A percentile compares a stretch with the other conserved stretches of the same genome.
These are phyloP conservation scores for Aythya fuligula DNA, from an alignment of 2,797 vertebrate species.

Conservation along the genomic window DNA sequence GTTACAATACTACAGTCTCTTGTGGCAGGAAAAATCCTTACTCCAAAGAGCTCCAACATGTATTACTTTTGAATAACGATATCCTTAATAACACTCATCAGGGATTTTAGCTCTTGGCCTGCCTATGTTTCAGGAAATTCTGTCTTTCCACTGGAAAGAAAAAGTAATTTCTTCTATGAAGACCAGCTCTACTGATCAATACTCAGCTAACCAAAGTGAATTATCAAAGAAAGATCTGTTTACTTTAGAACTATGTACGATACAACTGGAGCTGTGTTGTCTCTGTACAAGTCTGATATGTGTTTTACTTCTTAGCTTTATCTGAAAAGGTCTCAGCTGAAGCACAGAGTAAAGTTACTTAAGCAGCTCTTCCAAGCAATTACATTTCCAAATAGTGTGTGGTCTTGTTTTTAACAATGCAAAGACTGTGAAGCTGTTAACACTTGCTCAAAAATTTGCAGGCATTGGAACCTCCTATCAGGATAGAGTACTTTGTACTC, in stretches of 20 bases:
- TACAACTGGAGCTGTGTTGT: neutral
- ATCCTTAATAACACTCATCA: neutral
- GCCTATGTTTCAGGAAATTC: constrained; percentile 14
- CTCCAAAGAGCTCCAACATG: neutral
- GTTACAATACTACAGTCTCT: neutral
- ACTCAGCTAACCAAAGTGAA: neutral
- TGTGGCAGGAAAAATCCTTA: neutral
- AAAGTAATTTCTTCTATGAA: neutral
- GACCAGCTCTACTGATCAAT: neutral
- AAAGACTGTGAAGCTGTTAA: neutral
- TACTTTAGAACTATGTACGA: neutral
- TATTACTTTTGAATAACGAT: constrained; percentile 31
- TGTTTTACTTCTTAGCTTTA: neutral
- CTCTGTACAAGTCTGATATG: neutral
- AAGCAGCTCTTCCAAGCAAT: neutral
- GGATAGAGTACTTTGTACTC: too few species aligned
- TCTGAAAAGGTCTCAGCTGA: neutral
- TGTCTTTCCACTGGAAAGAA: neutral
- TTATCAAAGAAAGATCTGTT: neutral
- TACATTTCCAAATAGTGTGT: neutral
- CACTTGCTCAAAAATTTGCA: neutral
- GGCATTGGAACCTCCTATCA: neutral
- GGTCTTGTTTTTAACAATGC: neutral
- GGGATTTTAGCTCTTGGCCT: neutral
- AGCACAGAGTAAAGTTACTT: neutral